Percentiles rank a stretch among this genome's conserved stretches.
These are phyloP conservation scores for Nothoprocta pentlandii DNA, from an alignment of 2,113 vertebrate genomes.

Conservation along the genomic window DNA sequence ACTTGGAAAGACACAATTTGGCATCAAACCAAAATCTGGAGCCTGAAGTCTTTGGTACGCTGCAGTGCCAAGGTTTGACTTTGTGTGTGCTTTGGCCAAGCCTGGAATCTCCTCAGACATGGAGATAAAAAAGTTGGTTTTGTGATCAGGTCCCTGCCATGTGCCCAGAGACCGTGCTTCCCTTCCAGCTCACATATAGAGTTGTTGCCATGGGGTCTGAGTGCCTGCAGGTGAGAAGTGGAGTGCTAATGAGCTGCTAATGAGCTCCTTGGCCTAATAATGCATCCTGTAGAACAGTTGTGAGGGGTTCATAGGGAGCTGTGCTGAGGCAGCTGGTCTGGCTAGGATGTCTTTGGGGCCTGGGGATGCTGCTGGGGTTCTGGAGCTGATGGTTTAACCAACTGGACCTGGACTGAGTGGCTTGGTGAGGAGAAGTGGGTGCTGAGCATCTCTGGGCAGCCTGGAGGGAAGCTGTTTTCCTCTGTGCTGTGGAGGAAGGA, in stretches of 20 bases:
- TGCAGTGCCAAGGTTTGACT: accelerated
- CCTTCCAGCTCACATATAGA: background rate
- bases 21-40: background rate
- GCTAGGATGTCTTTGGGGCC: too few species aligned
- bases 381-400: background rate
- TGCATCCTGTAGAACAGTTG: background rate
- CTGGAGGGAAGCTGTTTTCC: background rate
- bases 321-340: background rate
- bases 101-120: background rate
- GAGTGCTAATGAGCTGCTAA: accelerated
- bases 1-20: background rate
- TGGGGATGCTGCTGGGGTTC: too few species aligned
- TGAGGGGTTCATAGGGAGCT: background rate
- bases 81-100: accelerated
- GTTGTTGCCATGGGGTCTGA: background rate
- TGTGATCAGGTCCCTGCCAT: too few species aligned
- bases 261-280: accelerated
- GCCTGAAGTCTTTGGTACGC: background rate
- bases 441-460: too few species aligned
- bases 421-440: accelerated
- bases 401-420: background rate
- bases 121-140: background rate
- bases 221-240: background rate
- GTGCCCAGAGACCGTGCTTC: background rate
- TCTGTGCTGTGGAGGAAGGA: accelerated